A percentile compares a stretch with the other conserved stretches of the same genome.
These are phyloP conservation scores for Acanthurus tractus DNA, from an alignment of 2,797 vertebrate genomes.

Conservation along the genomic window DNA sequence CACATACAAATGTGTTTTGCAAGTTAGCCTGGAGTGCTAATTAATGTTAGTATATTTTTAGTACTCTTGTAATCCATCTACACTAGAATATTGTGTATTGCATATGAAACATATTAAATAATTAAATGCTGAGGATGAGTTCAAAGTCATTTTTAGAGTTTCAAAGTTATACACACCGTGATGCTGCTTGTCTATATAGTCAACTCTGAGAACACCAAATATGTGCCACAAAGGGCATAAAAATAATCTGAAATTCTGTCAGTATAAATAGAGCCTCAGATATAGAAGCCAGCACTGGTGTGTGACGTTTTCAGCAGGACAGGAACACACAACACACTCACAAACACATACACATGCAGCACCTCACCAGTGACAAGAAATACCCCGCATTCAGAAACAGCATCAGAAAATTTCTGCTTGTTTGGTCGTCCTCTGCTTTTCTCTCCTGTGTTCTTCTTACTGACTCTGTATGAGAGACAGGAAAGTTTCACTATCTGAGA, in stretches of 20 bases:
- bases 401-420: slow-evolving; percentile 21
- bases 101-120: not conserved
- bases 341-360: slow-evolving; percentile 29
- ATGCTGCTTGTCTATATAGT: slow-evolving; percentile 19
- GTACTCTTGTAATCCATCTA: not conserved
- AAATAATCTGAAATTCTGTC: slow-evolving; percentile 46
- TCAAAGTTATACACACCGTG: slow-evolving; percentile 6
- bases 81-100: not conserved
- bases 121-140: slow-evolving; percentile 1
- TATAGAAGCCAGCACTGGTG: slow-evolving; percentile 12
- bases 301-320: slow-evolving; percentile 43
- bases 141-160: slow-evolving; percentile 13
- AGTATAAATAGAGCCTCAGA: slow-evolving; percentile 28
- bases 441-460: slow-evolving; percentile 20
- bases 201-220: slow-evolving; percentile 23
- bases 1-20: not conserved
- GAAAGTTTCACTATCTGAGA: slow-evolving; percentile 18
- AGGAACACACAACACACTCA: not conserved
- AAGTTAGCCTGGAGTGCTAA: not conserved
- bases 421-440: slow-evolving; percentile 11
- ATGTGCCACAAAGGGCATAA: slow-evolving; percentile 17
- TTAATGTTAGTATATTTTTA: not conserved
- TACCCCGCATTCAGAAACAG: slow-evolving; percentile 29
- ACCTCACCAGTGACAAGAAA: slow-evolving; percentile 27
- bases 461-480: slow-evolving; percentile 24